A percentile compares a stretch with the other conserved stretches of the same genome.
phyloP scores from a whole-genome alignment of 2,797 vertebrate species.

The Ammospiza maritima region DNA sequence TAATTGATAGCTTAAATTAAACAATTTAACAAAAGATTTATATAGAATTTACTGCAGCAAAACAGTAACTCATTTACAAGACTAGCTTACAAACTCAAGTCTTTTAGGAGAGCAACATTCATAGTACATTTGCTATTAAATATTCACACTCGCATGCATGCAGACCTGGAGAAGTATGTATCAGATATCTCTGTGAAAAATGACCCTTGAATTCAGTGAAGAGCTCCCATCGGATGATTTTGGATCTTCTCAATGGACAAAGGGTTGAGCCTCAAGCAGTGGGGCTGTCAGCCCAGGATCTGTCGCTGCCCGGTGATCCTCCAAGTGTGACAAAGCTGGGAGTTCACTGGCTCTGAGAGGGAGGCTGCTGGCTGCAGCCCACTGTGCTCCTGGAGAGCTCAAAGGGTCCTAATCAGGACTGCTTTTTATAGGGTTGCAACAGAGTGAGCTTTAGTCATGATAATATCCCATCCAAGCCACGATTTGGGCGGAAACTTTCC shows the following conservation, averaged over 20 bases:
- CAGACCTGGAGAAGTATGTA: neutral
- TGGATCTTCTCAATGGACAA: neutral
- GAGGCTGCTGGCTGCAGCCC: neutral
- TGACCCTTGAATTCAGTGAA: neutral
- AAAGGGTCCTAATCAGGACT: neutral
- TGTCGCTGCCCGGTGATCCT: accelerated
- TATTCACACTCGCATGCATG: accelerated
- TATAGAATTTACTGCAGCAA: neutral
- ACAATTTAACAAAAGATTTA: neutral
- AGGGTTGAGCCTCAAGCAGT: neutral
- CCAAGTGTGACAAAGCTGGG: neutral
- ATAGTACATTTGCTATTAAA: neutral
- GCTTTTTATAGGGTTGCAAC: neutral
- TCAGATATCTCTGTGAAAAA: neutral
- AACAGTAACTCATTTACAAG: neutral
- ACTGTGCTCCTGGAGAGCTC: neutral
- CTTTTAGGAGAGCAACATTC: neutral
- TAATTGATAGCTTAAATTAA: neutral
- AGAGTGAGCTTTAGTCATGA: neutral
- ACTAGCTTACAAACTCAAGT: neutral
- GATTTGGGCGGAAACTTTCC: neutral
- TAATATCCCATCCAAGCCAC: neutral
- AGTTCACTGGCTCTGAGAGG: neutral
- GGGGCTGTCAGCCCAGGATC: neutral
- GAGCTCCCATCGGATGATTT: neutral